phyloP scores from a whole-genome alignment of 2,113 vertebrate genomes.

The Pelmatolapia mariae region DNA sequence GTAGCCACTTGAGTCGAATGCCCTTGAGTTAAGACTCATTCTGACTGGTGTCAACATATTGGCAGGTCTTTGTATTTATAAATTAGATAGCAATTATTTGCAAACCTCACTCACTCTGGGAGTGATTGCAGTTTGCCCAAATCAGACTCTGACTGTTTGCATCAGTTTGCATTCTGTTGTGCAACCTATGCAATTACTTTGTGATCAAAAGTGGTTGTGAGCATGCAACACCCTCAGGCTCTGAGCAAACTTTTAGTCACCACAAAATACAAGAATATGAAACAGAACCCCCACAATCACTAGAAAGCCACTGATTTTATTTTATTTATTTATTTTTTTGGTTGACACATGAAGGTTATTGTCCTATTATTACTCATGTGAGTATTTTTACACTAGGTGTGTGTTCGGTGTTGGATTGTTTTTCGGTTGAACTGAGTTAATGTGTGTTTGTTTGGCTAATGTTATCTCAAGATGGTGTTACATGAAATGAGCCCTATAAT shows the following conservation, averaged over 20 bases:
- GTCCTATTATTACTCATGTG: not conserved
- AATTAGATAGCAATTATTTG: not conserved
- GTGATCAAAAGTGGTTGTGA: not conserved
- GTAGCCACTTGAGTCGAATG: not conserved
- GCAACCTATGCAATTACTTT: not conserved
- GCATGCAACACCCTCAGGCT: not conserved
- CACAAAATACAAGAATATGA: not conserved
- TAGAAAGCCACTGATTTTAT: not conserved
- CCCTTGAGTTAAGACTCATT: not conserved
- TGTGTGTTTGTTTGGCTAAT: not conserved
- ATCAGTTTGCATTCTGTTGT: not conserved
- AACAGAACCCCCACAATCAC: not conserved
- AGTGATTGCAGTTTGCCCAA: not conserved
- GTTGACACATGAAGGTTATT: not conserved
- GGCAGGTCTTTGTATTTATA: not conserved
- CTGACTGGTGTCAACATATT: not conserved
- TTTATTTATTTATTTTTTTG: not conserved
- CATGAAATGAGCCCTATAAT: not conserved
- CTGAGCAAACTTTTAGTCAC: not conserved
- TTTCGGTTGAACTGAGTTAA: not conserved
- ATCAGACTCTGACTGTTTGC: not conserved
- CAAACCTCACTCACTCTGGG: not conserved
- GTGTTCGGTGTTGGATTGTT: not conserved
- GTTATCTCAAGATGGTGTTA: not conserved
- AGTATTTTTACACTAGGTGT: not conserved